A percentile compares a stretch with the other conserved stretches of the same genome.
Conservation (phyloP, 1,140 invertebrate species). For the Scaptomyza montana region DNA sequence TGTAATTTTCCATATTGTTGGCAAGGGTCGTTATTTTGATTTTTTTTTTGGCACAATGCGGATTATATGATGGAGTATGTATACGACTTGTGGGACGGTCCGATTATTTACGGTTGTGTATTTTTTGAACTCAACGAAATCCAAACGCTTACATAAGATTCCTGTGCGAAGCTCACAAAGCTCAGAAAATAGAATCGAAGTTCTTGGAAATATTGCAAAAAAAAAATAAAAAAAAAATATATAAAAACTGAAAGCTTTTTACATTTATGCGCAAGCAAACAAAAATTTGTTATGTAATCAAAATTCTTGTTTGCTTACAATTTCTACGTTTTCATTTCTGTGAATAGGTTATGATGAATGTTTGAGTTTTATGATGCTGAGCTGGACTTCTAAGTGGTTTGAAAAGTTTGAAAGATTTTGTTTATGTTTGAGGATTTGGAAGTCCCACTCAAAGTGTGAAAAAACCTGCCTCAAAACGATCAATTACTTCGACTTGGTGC, state of each 20-base stretch:
- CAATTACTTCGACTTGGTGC: too few relatives aligned
- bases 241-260: neutral
- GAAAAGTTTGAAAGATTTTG: neutral
- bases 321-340: neutral
- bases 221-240: neutral
- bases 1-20: constrained; percentile 22
- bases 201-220: neutral
- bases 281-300: neutral
- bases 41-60: constrained; percentile 34
- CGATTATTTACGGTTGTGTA: constrained; percentile 30
- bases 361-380: neutral
- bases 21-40: constrained; percentile 26
- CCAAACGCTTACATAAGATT: neutral
- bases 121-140: constrained; percentile 45
- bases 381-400: neutral
- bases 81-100: constrained; percentile 36
- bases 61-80: constrained; percentile 53
- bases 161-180: neutral
- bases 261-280: neutral
- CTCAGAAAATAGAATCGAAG: neutral
- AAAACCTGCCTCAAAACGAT: too few relatives aligned
- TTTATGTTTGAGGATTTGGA: too few relatives aligned
- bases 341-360: neutral
- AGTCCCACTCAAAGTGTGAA: too few relatives aligned
- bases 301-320: neutral